A percentile compares a stretch with the other conserved stretches of the same genome.
Evolutionary conservation across 2,888 invertebrate genomes (phyloP).

Genomic region (Cryptus viduatorius): DNA sequence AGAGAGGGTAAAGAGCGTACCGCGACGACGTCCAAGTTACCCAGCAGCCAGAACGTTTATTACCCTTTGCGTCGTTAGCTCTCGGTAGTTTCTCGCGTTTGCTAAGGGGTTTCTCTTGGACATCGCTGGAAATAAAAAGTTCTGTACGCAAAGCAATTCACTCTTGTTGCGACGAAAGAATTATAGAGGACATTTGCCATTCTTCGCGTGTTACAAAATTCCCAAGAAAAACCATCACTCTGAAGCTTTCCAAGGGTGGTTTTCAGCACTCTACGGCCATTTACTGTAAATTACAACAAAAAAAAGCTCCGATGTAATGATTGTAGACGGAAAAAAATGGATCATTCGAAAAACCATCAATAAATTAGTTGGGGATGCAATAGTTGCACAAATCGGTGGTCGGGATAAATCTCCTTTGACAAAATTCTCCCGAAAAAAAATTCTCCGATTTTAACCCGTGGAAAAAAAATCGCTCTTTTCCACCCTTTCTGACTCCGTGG

Average conservation of each 20-base stretch:
- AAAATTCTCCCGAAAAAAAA: no score
- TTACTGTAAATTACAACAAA: not conserved
- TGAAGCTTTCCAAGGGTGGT: not conserved
- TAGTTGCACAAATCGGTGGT: no score
- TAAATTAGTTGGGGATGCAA: no score
- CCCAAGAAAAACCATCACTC: not conserved
- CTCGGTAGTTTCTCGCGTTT: conserved; percentile 51
- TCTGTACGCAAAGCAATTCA: not conserved
- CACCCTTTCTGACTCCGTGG: no score
- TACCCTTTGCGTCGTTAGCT: conserved; percentile 65
- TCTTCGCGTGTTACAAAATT: not conserved
- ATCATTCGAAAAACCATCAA: no score
- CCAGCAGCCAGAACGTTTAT: conserved; percentile 60
- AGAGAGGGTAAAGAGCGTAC: not conserved
- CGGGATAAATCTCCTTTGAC: no score
- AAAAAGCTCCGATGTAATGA: no score
- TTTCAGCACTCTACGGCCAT: not conserved
- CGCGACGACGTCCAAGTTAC: conserved; percentile 61
- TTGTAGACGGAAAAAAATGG: no score
- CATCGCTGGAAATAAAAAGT: conserved; percentile 1
- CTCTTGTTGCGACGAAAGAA: not conserved
- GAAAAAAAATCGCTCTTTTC: no score
- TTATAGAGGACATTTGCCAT: not conserved
- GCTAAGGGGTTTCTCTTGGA: not conserved
- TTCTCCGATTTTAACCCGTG: no score